Base-by-base conservation (phyloP, 2,113 vertebrate genomes). In the Tachysurus fulvidraco region DNA sequence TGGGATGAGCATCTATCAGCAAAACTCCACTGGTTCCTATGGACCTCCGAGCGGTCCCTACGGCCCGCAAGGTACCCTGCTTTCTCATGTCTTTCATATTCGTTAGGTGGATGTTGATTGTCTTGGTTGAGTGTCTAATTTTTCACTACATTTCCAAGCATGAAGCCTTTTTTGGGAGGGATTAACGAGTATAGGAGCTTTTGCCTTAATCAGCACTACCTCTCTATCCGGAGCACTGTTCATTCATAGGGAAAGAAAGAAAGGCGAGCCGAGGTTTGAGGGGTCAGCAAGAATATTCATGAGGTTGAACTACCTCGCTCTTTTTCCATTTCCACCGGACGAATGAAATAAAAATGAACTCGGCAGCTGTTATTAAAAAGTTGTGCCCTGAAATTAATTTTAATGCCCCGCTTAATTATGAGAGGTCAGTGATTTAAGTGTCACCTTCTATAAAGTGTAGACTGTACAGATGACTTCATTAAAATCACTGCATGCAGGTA, bases 31-130 rank as follows among this genome's bases (percentile, higher is more conserved):
- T 71, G 95, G 96, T 91, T 93, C 95, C 88, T 99, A 98, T 4
- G 97, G 96, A 91, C 93, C 97, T 83, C 97, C 98, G 91, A 96
- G 97, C 92, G 94, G 95, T 90, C 97, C 97, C 86, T 99, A 97
- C 88, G 97, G 96, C 93, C 96, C 96, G 89, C 97, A 97, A 97
- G 97, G 98, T 98, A 94, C 46, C 36, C 23, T 4, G 10, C 8
- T 23, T 46, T 46, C 23, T 55, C 25, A 3, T 28, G 11, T 8
- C 16, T 41, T 84, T 50, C 25, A 5, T 62, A 41, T 46, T 77
- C 36, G 19, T 50, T 44, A 23, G 13, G 23, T 52, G 17, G n/a
- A 65, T 30, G 55, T 46, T 44, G 28, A 23, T 36, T 83, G 65
- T 71, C 19, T 55, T 25, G 36, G 36, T 36, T 36, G 36, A 36